phyloP scores from a whole-genome alignment of 2,113 vertebrate species.

The Podarcis muralis region DNA sequence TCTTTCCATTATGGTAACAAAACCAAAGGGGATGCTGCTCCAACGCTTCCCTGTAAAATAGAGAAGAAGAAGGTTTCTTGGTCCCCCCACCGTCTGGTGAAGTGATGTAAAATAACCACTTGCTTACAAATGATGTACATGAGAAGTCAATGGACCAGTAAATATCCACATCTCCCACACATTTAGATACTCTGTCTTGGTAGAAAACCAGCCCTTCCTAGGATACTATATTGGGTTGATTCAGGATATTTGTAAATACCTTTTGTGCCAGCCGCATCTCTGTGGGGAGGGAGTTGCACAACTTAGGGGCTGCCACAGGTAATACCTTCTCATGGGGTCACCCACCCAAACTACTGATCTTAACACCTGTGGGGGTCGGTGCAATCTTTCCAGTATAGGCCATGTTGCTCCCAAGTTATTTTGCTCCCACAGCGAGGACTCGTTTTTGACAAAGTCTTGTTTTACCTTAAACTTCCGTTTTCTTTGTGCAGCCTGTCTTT shows the following conservation, averaged over 20 bases:
- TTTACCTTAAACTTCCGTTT: slow-evolving; percentile 79
- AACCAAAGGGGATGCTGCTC: slow-evolving; percentile 82
- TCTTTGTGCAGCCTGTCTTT: slow-evolving; percentile 77
- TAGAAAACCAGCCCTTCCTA: neutral
- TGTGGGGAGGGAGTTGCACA: too few species aligned
- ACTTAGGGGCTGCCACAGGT: too few species aligned
- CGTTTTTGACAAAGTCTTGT: neutral
- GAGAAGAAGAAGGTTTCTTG: slow-evolving; percentile 75
- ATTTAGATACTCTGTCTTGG: neutral
- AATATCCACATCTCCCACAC: neutral
- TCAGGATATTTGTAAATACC: neutral
- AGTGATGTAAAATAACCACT: neutral
- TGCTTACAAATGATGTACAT: neutral
- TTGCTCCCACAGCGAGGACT: neutral
- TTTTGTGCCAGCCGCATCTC: neutral
- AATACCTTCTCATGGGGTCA: too few species aligned
- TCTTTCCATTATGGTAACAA: slow-evolving; percentile 79
- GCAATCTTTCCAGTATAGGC: neutral
- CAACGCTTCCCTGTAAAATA: slow-evolving; percentile 75
- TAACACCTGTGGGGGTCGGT: neutral
- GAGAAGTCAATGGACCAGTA: neutral
- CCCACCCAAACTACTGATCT: too few species aligned
- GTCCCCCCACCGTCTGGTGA: slow-evolving; percentile 13
- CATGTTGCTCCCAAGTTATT: neutral
- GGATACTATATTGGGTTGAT: neutral